Base-by-base conservation (phyloP, 2,888 invertebrate species). In the Caenorhabditis sp. region DNA sequence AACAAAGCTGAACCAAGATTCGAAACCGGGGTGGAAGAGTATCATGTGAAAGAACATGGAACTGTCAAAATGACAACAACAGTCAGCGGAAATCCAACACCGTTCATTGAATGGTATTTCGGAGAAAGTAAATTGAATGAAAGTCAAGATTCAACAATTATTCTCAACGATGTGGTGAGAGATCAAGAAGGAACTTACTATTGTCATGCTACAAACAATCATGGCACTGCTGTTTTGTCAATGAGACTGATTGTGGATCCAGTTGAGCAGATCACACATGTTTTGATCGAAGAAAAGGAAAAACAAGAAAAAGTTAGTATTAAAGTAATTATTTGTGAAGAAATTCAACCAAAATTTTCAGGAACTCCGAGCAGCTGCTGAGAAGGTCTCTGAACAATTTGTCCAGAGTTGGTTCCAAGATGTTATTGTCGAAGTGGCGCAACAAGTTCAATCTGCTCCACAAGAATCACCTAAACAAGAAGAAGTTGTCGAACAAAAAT, bases 31-130 rank as follows among this genome's bases (percentile, higher is more conserved):
- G 69, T 66, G 10, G 80, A 82, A 62, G 80, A 80, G 62, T 82
- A 78, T 63, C 76, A 71, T 24, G 82, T 77, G 36, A 76, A 70
- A 43, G 79, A 78, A 37, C 76, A 76, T 59, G 79, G 76, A 19
- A 70, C 77, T 3, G 69, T 79, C 54, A 71, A 72, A 36, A 81
- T 82, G 66, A 76, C 70, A 58, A 69, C 80, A 1, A 79, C 73
- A 19, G 76, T 78, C 26, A 65, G 74, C 24, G 78, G 78, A 37
- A 66, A 78, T 49, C 81, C 82, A n/a, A 79, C 73, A 17, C 82
- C 82, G 14, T 79, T 79, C 64, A 58, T 82, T 17, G 79, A 79
- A 51, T 82, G 82, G 82, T 77, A 73, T 60, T 76, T 72, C 58
- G 77, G 72, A 19, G 71, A 81, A 19, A 43, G 77, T 24, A 79